phyloP scores from a whole-genome alignment of 2,797 vertebrate genomes.

The Spatula versicolor region DNA sequence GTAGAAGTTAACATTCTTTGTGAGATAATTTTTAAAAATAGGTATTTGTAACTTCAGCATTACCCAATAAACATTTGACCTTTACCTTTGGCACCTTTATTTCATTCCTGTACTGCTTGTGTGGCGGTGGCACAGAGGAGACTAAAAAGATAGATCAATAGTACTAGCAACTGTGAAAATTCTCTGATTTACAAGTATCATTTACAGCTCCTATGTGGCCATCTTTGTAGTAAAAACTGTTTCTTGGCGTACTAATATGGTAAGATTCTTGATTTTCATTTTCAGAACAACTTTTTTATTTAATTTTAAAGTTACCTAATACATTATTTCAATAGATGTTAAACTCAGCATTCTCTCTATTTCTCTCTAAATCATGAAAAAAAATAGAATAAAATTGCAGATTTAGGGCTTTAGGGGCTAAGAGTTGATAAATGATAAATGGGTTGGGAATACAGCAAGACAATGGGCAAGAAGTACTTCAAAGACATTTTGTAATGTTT shows the following conservation, averaged over 20 bases:
- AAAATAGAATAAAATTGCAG: neutral
- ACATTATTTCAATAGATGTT: neutral
- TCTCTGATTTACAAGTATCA: neutral
- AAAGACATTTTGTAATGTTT: neutral
- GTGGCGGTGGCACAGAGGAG: neutral
- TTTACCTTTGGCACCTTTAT: neutral
- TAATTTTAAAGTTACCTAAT: neutral
- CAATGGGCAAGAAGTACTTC: neutral
- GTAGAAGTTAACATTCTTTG: neutral
- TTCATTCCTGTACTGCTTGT: neutral
- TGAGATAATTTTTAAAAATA: neutral
- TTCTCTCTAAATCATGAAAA: neutral
- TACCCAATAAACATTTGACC: accelerated
- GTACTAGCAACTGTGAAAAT: neutral
- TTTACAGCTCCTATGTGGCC: neutral
- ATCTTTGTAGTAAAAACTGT: neutral
- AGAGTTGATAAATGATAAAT: neutral
- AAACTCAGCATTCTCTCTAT: neutral
- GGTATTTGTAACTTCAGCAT: accelerated
- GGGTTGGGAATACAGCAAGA: neutral
- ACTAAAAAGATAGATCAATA: neutral
- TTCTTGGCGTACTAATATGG: neutral
- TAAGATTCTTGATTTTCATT: neutral
- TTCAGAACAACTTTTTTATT: neutral
- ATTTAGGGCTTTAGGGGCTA: neutral